A percentile compares a stretch with the other conserved stretches of the same genome.
Evolutionary conservation across 2,797 vertebrate genomes (phyloP).

Genomic region (Graptemys geographica): DNA sequence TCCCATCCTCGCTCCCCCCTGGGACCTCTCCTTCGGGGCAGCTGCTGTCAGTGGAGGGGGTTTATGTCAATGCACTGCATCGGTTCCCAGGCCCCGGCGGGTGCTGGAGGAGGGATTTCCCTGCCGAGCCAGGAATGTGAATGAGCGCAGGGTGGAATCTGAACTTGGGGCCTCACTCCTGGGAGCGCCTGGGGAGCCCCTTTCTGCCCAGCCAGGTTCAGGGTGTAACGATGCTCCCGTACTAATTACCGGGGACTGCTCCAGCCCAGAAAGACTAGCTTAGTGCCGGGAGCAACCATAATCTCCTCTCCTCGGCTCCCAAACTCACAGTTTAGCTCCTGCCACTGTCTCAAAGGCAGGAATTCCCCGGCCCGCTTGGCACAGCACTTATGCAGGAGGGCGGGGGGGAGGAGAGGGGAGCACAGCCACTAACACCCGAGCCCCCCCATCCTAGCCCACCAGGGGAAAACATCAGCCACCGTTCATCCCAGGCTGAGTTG

Average conservation of each 20-base stretch:
- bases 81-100: background rate
- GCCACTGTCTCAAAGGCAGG: background rate
- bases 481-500: background rate
- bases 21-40: background rate
- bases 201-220: background rate
- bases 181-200: background rate
- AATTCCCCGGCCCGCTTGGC: background rate
- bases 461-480: background rate
- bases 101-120: background rate
- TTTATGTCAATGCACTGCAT: background rate
- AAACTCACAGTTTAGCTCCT: background rate
- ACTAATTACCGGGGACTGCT: background rate
- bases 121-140: background rate
- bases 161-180: background rate
- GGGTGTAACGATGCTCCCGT: background rate
- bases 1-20: too few species aligned
- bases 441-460: background rate
- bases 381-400: background rate
- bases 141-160: background rate
- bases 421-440: background rate
- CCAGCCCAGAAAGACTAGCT: background rate
- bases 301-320: background rate
- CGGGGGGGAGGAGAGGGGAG: too few species aligned
- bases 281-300: background rate
- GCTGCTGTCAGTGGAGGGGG: too few species aligned